Evolutionary conservation across 2,113 vertebrate genomes (phyloP).

Genomic region (Anser cygnoides): DNA sequence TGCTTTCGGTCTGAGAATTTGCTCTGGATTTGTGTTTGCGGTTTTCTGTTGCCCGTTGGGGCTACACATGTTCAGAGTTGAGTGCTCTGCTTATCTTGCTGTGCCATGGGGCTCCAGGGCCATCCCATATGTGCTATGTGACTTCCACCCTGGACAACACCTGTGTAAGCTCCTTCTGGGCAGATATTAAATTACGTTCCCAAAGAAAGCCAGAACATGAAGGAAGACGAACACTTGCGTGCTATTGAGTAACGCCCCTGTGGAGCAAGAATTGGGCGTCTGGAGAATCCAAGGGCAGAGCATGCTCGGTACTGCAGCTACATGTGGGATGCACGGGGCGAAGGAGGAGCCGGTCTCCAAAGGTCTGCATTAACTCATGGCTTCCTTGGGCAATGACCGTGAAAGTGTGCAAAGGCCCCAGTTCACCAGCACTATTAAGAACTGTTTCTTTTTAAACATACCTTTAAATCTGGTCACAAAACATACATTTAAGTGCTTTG

Average conservation of each 20-base stretch:
- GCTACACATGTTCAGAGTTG: background rate
- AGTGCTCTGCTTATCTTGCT: background rate
- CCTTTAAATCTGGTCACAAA: background rate
- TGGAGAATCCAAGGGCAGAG: background rate
- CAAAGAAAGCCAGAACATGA: background rate
- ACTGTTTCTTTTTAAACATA: background rate
- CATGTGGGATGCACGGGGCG: rapidly evolving
- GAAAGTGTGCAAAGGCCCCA: background rate
- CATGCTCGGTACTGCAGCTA: background rate
- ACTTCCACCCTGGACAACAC: background rate
- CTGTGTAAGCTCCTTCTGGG: background rate
- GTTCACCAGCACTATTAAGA: background rate
- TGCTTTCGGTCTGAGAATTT: background rate
- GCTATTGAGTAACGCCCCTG: background rate
- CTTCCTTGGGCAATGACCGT: background rate
- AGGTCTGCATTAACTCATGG: background rate
- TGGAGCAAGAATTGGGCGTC: background rate
- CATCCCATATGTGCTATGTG: background rate
- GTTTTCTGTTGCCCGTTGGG: background rate
- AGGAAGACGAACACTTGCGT: background rate
- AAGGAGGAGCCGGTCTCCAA: background rate
- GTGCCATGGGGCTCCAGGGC: background rate
- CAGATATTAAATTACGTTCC: background rate
- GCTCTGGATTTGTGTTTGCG: background rate
- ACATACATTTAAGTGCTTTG: background rate